These are phyloP conservation scores for Hirtodrosophila cameraria DNA, from an alignment of 2,888 invertebrate genomes.

Conservation along the genomic window DNA sequence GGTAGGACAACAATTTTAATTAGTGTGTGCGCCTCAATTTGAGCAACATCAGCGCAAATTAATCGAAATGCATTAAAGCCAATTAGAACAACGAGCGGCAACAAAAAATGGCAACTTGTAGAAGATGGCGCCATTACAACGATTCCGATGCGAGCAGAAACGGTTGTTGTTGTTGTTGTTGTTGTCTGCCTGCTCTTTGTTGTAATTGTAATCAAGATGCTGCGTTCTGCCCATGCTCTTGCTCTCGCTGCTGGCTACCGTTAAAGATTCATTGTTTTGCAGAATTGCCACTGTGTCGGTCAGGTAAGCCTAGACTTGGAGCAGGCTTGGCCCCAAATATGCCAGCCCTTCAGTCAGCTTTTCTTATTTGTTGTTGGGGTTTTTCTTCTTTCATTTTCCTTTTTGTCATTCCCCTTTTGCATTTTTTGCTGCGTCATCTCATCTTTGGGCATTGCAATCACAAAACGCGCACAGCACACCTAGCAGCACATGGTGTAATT, in stretches of 20 bases:
- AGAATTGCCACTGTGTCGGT: conserved; percentile 3
- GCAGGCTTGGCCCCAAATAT: conserved; percentile 8
- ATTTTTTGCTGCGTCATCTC: conserved; percentile 62
- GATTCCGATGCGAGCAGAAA: background rate
- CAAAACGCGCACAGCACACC: conserved; percentile 40
- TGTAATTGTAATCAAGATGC: conserved; percentile 59
- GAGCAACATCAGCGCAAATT: conserved; percentile 69
- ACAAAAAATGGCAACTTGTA: conserved; percentile 12
- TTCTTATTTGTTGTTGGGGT: too few species aligned
- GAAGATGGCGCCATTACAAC: conserved; percentile 41
- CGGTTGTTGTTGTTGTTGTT: conserved; percentile 6
- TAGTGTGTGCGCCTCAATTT: conserved; percentile 62
- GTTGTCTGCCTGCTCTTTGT: conserved; percentile 15
- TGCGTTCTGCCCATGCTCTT: conserved; percentile 14
- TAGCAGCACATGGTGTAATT: too few species aligned
- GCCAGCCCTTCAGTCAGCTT: background rate
- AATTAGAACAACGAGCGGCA: conserved; percentile 58
- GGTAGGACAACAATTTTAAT: conserved; percentile 68
- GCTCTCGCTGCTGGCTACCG: conserved; percentile 9
- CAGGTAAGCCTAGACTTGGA: background rate
- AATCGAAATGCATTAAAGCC: conserved; percentile 75
- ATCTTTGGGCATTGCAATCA: conserved; percentile 66
- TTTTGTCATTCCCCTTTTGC: conserved; percentile 21
- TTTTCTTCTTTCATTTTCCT: too few species aligned
- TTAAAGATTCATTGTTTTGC: conserved; percentile 16